phyloP scores from a whole-genome alignment of 1,140 invertebrate genomes.

The Hesperophylax magnus region DNA sequence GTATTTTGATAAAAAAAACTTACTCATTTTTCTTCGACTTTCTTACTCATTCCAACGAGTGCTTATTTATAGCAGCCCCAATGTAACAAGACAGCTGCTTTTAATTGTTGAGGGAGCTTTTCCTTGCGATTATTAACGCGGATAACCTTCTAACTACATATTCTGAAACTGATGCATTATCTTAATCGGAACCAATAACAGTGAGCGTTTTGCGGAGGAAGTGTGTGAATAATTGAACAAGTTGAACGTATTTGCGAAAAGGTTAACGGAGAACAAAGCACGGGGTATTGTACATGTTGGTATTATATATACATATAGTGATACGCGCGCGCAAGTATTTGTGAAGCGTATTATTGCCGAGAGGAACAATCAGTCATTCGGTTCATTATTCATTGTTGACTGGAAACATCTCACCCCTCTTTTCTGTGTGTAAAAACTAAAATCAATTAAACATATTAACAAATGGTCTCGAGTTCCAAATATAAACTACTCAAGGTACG shows the following conservation, averaged over 20 bases:
- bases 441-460: no score
- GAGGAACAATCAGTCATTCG: conserved; percentile 50
- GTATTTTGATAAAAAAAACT: no score
- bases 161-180: background rate
- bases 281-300: no score
- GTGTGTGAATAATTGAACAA: conserved; percentile 2
- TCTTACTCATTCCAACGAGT: no score
- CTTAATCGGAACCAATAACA: conserved; percentile 1
- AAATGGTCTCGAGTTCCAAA: no score
- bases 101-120: no score
- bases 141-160: no score
- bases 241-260: background rate
- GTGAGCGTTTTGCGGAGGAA: background rate
- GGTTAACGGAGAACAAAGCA: background rate
- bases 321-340: conserved; percentile 12
- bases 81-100: no score
- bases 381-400: conserved; percentile 53
- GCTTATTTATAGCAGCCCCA: no score
- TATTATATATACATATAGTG: background rate
- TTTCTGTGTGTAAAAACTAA: background rate
- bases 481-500: no score
- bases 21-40: no score
- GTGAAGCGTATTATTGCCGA: conserved; percentile 26
- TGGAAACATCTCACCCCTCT: conserved; percentile 1
- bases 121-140: no score